Evolutionary conservation across 1,140 invertebrate genomes (phyloP), one percentile per base, ranked within the genome.

Genomic region (Drosophila ironensis): DNA sequence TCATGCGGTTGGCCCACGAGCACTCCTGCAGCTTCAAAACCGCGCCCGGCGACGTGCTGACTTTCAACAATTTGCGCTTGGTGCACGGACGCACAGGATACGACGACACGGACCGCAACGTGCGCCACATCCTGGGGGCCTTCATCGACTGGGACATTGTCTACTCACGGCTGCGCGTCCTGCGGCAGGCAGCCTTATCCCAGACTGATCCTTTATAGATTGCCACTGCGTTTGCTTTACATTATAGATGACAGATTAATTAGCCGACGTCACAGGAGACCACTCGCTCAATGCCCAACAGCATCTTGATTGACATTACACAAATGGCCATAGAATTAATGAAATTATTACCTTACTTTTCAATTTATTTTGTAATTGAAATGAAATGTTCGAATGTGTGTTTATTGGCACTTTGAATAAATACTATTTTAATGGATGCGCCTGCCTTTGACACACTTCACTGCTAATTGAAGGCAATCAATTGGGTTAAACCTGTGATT

Each of bases 91-190:
- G 94, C 42, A 92, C 91, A 14, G 91, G 91, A 2, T 95, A 94
- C 81, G 89, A 92, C 54, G 92, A 93, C 52, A 91, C 87, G 4
- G 67, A 75, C n/a, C 77, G 90, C 11, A 93, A 93, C 80, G 90
- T 92, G 5, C 90, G 94, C 27, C 92, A 93, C 75, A 81, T 95
- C n/a, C 92, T 94, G 53, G 94, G 94, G 19, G 93, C 91, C 33
- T 95, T 94, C 88, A 45, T 95, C 1, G 94, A 95, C 81, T 95
- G 94, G 94, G 94, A 95, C 89, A 93, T 94, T 88, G 91, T 93
- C 57, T 93, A 93, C 74, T 94, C 93, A 0, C 91, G 91, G 59
- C 90, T 93, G 44, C 90, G 93, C 64, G 67, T 90, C 19, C 52
- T 90, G 27, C 73, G 48, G 44, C 41, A 38, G 17, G 22, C 17